A percentile compares a stretch with the other conserved stretches of the same genome.
These are phyloP conservation scores for Lasioglossum leucozonium DNA, from an alignment of 2,888 invertebrate genomes.

Conservation along the genomic window DNA sequence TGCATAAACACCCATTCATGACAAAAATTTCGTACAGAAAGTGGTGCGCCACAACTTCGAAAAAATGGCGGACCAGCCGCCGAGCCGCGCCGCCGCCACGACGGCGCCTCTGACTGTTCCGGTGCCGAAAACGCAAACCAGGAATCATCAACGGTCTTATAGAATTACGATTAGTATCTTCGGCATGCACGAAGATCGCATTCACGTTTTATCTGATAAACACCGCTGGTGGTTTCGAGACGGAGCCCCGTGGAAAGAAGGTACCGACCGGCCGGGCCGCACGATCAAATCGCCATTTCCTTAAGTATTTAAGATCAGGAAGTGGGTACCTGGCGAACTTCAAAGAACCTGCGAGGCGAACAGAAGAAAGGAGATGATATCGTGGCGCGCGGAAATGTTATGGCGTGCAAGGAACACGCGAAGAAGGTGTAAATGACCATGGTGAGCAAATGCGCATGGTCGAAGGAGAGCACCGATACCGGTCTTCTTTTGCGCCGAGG, in stretches of 20 bases:
- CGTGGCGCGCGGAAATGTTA: constrained; percentile 74
- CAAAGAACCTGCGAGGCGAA: constrained; percentile 58
- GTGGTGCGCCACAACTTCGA: constrained; percentile 31
- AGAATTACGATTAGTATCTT: constrained; percentile 19
- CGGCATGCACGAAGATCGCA: constrained; percentile 46
- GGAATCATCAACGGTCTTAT: neutral
- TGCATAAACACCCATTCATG: too few species aligned
- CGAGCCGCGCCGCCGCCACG: constrained; percentile 46
- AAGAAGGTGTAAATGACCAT: constrained; percentile 73
- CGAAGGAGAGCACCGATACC: constrained; percentile 62
- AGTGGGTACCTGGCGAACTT: constrained; percentile 63
- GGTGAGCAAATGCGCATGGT: constrained; percentile 49
- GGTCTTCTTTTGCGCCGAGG: constrained; percentile 50
- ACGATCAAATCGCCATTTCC: constrained; percentile 63
- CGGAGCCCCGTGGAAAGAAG: constrained; percentile 26
- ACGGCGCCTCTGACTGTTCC: neutral
- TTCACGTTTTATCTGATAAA: constrained; percentile 30
- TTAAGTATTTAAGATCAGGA: constrained; percentile 59
- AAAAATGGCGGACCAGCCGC: constrained; percentile 68
- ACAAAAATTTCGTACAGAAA: neutral
- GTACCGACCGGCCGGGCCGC: constrained; percentile 11
- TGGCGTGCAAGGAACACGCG: constrained; percentile 67
- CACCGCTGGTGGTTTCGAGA: constrained; percentile 1
- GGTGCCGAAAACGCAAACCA: neutral
- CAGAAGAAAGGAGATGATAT: constrained; percentile 68